A percentile compares a stretch with the other conserved stretches of the same genome.
Evolutionary conservation across 1,140 invertebrate species (phyloP).

Genomic region (Zeugodacus cucurbitae): DNA sequence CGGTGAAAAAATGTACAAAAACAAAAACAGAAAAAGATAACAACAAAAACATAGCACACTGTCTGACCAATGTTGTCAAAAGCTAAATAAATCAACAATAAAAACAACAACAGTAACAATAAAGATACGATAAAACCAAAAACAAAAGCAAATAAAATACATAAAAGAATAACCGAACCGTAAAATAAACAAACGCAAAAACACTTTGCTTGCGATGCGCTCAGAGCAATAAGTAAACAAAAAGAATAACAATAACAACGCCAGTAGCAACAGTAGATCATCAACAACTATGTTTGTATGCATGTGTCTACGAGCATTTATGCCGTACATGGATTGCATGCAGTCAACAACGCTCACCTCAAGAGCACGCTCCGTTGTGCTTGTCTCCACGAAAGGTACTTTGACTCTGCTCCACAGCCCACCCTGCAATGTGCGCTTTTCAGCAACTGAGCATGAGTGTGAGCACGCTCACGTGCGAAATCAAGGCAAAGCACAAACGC

Average conservation of each 20-base stretch:
- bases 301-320: not conserved
- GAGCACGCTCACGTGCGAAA: not conserved
- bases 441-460: not conserved
- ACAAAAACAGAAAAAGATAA: not conserved
- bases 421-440: not conserved
- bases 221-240: conserved; percentile 5
- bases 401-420: not conserved
- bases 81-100: not conserved
- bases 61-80: conserved; percentile 31
- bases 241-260: conserved; percentile 19
- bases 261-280: not conserved
- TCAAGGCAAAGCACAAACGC: not conserved
- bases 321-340: not conserved
- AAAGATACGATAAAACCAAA: not conserved
- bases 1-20: not conserved
- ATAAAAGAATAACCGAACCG: conserved; percentile 27
- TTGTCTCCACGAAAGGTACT: not conserved
- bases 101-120: not conserved
- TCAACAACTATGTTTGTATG: not conserved
- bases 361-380: not conserved
- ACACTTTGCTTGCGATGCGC: conserved; percentile 15
- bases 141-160: conserved; percentile 9
- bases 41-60: not conserved
- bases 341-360: not conserved
- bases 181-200: conserved; percentile 29